Percentiles rank a stretch among this genome's conserved stretches.
Evolutionary conservation across 2,113 vertebrate genomes (phyloP).

Genomic region (Varanus komodoensis): DNA sequence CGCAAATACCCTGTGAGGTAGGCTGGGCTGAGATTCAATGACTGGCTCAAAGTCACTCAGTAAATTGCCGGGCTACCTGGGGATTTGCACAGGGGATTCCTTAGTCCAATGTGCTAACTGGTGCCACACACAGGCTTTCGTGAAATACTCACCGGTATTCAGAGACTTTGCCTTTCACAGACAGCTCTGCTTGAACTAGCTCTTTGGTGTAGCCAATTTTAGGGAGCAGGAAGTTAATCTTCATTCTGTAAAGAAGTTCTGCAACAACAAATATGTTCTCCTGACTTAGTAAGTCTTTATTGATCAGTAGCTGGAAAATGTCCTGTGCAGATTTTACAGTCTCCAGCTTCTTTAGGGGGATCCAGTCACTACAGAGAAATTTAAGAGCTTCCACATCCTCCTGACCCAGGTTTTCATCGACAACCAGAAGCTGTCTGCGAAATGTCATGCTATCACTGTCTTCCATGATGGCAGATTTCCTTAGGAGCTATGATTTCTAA

Average conservation of each 20-base stretch:
- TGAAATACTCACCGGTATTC: constrained; percentile 69
- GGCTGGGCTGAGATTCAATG: too few relatives aligned
- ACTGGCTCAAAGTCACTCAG: too few relatives aligned
- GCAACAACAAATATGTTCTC: constrained; percentile 69
- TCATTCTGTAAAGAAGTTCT: constrained; percentile 76
- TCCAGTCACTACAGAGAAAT: constrained; percentile 76
- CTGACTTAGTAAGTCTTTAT: constrained; percentile 51
- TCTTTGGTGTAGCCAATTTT: constrained; percentile 62
- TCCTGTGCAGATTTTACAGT: constrained; percentile 51
- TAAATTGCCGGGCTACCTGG: too few relatives aligned
- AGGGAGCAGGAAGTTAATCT: constrained; percentile 58
- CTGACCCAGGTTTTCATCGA: constrained; percentile 62
- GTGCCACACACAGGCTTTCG: too few relatives aligned
- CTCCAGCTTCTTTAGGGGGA: constrained; percentile 63
- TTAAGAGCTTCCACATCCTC: constrained; percentile 74
- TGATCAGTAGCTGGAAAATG: constrained; percentile 70
- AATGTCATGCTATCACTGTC: constrained; percentile 37
- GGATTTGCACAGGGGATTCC: too few relatives aligned
- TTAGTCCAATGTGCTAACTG: too few relatives aligned
- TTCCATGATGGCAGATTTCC: constrained; percentile 25
- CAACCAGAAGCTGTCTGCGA: constrained; percentile 45
- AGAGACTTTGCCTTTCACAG: constrained; percentile 58
- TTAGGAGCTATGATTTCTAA: constrained; percentile 16
- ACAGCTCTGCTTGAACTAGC: constrained; percentile 56
- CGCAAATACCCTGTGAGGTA: too few relatives aligned